Base-by-base conservation (phyloP, 2,113 vertebrate species). In the Tamias sibiricus region DNA sequence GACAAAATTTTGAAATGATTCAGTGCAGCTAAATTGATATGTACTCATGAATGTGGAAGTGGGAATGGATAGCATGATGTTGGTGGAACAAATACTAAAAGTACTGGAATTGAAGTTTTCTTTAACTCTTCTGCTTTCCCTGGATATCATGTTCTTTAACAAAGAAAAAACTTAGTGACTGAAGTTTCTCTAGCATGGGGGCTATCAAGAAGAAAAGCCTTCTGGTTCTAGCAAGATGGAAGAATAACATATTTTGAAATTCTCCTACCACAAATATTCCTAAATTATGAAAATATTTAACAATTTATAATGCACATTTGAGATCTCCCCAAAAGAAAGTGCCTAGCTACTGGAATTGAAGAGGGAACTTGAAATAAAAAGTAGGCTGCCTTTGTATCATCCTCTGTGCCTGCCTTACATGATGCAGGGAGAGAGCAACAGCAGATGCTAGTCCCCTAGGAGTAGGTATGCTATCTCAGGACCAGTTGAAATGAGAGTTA, bases 211-310 rank as follows among this genome's bases (percentile, higher is more conserved):
- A 69, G 26, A 88, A 69, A 80, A 75, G 2, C 3, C n/a, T 66
- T 87, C 76, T 30, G 32, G 7, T 52, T 86, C 16, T 2, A 76
- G n/a, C 0, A 80, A 72, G 24, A 76, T 4, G 4, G 28, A 22
- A 71, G 7, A 84, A 44, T 44, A 54, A 54, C 3, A 19, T 13
- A 92, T 42, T 22, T 40, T 44, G 19, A 75, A 75, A 85, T 80
- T 75, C 22, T 80, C 30, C 30, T 26, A 20, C 20, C 35, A 42
- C 52, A 42, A 64, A 71, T 71, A 49, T 64, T 47, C 14, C 52
- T 47, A 66, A 84, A 35, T 40, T 89, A 84, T 85, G 10, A 74
- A 92, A 44, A 47, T 40, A 81, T 35, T 42, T 68, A 52, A 74
- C 17, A n/a, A 66, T 44, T 42, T 47, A n/a, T 52, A 28, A 35